Conservation (phyloP, 2,888 invertebrate genomes). For the Eretmocerus hayati region DNA sequence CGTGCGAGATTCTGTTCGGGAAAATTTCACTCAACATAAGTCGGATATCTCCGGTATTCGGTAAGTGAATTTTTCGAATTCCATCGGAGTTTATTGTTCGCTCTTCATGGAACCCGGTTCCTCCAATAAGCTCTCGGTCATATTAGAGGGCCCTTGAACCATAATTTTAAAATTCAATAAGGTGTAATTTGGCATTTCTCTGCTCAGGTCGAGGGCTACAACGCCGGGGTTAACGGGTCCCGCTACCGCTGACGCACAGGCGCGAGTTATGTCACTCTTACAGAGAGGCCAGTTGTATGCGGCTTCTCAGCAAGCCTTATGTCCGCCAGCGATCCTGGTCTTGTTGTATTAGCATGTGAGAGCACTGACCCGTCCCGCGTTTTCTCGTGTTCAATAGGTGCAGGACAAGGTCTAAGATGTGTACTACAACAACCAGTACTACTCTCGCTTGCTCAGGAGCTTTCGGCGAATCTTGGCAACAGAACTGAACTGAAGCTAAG, state of each 20-base stretch:
- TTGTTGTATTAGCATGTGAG: constrained; percentile 83
- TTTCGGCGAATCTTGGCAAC: constrained; percentile 79
- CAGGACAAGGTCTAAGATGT: constrained; percentile 58
- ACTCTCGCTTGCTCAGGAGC: constrained; percentile 88
- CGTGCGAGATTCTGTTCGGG: constrained; percentile 40
- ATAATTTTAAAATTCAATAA: no score
- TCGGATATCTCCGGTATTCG: constrained; percentile 40
- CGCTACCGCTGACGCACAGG: constrained; percentile 37
- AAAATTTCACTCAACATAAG: constrained; percentile 41
- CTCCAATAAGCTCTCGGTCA: no score
- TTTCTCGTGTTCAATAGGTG: constrained; percentile 51
- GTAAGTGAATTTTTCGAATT: no score
- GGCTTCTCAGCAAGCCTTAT: constrained; percentile 86
- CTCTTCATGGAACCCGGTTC: no score
- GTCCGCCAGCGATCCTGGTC: constrained; percentile 75
- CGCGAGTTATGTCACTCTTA: constrained; percentile 38
- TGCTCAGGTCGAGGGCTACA: constrained; percentile 69
- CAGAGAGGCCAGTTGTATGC: constrained; percentile 69
- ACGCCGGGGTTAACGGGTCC: constrained; percentile 63
- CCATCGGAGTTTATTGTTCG: no score
- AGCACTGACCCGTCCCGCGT: constrained; percentile 72
- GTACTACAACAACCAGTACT: constrained; percentile 81
- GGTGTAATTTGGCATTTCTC: constrained; percentile 43
- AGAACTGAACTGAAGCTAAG: constrained; percentile 77
- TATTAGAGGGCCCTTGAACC: no score